phyloP scores from a whole-genome alignment of 2,888 invertebrate genomes.

The Dusona sp. region DNA sequence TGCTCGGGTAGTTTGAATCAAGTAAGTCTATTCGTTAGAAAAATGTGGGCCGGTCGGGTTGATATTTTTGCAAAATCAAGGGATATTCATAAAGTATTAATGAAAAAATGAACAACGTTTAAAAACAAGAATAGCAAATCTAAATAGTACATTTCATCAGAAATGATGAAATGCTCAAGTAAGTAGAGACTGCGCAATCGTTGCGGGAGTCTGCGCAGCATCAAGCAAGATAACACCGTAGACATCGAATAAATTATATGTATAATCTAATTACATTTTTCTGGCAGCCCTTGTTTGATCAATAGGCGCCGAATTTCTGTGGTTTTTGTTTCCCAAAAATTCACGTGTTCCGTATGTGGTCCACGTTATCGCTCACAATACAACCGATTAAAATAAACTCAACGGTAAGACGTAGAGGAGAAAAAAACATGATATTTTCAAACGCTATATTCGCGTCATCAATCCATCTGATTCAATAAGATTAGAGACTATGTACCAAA shows the following conservation, averaged over 20 bases:
- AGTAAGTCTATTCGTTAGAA: neutral
- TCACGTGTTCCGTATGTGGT: slow-evolving; percentile 7
- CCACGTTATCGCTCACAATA: slow-evolving; percentile 22
- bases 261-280: neutral
- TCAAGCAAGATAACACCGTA: neutral
- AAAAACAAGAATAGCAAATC: neutral
- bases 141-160: slow-evolving; percentile 18
- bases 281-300: slow-evolving; percentile 1
- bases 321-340: neutral
- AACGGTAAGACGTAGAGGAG: neutral
- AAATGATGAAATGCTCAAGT: neutral
- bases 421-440: slow-evolving; percentile 10
- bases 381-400: neutral
- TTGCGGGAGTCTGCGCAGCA: slow-evolving; percentile 1
- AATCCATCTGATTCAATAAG: slow-evolving; percentile 64
- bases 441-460: slow-evolving; percentile 43
- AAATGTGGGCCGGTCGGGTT: too few species aligned
- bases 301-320: slow-evolving; percentile 4
- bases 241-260: slow-evolving; percentile 21
- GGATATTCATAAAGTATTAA: neutral
- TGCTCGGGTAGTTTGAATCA: neutral
- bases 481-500: slow-evolving; percentile 54
- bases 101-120: neutral
- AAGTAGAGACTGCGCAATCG: slow-evolving; percentile 13
- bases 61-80: too few species aligned